Evolutionary conservation across 2,888 invertebrate genomes (phyloP).

Genomic region (Ennomos fuscantarius): DNA sequence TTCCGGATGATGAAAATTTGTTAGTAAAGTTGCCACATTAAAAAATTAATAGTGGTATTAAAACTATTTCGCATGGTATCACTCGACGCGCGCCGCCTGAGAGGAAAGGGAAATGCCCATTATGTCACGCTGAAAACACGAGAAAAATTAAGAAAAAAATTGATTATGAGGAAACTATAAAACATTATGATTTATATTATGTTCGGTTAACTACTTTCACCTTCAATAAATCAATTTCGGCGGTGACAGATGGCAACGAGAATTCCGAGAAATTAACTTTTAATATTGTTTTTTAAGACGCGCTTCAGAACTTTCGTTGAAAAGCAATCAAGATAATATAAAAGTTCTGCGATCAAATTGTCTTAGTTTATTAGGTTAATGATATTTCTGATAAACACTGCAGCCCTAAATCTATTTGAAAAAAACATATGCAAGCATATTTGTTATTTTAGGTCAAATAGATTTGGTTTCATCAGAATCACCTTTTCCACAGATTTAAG

Average conservation of each 20-base stretch:
- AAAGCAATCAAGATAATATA: conserved; percentile 19
- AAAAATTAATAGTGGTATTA: conserved; percentile 77
- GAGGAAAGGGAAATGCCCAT: conserved; percentile 78
- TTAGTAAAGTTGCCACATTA: conserved; percentile 76
- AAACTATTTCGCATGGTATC: conserved; percentile 80
- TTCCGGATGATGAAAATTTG: conserved; percentile 75
- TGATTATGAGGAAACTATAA: conserved; percentile 72
- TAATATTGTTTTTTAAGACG: conserved; percentile 14
- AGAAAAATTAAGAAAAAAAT: conserved; percentile 64
- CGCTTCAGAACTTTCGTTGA: conserved; percentile 22
- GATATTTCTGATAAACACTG: conserved; percentile 8
- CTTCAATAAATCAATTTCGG: conserved; percentile 35
- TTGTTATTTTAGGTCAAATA: too few species aligned
- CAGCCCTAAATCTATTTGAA: not conserved
- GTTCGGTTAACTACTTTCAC: conserved; percentile 29
- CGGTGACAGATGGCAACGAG: conserved; percentile 20
- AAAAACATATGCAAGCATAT: not conserved
- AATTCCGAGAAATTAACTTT: conserved; percentile 19
- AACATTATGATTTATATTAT: conserved; percentile 64
- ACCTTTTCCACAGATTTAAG: too few species aligned
- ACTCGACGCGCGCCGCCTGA: conserved; percentile 58
- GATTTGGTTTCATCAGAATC: too few species aligned
- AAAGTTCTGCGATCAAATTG: conserved; percentile 10
- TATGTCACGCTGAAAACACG: conserved; percentile 73
- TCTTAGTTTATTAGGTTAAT: conserved; percentile 22